These are phyloP conservation scores for Limnephilus auricula DNA, from an alignment of 2,888 invertebrate genomes.

Conservation along the genomic window DNA sequence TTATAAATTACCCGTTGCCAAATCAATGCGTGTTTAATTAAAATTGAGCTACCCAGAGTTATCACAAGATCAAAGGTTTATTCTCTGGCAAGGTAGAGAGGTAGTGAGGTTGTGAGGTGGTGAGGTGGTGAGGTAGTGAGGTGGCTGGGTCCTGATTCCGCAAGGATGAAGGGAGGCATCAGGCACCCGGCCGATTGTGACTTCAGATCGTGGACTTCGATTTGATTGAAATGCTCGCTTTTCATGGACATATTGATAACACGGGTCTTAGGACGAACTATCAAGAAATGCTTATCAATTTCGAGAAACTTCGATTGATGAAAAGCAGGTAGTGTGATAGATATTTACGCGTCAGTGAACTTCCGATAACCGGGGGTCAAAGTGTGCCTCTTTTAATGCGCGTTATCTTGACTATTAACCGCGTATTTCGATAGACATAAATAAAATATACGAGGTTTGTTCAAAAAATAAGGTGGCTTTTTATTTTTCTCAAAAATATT, in stretches of 20 bases:
- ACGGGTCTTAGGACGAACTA: not conserved
- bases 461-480: too few species aligned
- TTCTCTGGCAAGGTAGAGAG: not conserved
- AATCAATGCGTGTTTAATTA: slow-evolving; percentile 40
- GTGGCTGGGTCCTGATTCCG: not conserved
- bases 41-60: slow-evolving; percentile 10
- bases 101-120: not conserved
- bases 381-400: not conserved
- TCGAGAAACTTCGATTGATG: not conserved
- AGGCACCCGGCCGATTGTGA: not conserved
- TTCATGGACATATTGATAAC: slow-evolving; percentile 2
- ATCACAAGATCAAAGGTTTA: slow-evolving; percentile 31
- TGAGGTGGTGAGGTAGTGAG: not conserved
- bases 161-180: not conserved
- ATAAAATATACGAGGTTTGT: too few species aligned
- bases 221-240: not conserved
- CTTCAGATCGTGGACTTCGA: not conserved
- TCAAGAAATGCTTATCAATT: not conserved
- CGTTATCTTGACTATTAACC: not conserved
- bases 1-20: not conserved
- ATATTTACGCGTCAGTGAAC: not conserved
- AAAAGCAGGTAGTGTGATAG: not conserved
- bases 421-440: not conserved
- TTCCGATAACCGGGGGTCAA: not conserved
- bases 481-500: too few species aligned